Conservation (phyloP, 2,113 vertebrate genomes). For the Eulemur macaco region DNA sequence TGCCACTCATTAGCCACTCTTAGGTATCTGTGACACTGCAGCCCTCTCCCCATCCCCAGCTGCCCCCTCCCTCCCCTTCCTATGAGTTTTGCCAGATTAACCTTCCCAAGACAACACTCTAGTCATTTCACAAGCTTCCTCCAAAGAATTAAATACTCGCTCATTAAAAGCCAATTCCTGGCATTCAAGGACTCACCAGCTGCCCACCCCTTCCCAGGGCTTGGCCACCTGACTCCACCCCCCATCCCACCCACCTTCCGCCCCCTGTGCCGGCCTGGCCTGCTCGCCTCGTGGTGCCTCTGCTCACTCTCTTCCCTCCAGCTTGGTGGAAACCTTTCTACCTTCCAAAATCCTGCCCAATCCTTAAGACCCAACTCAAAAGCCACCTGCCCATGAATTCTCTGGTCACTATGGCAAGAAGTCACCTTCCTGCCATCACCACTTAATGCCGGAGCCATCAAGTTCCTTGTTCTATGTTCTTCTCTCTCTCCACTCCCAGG, state of each 20-base stretch:
- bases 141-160: background rate
- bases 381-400: background rate
- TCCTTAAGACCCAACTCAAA: background rate
- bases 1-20: constrained; percentile 38
- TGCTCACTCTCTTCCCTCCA: background rate
- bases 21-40: background rate
- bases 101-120: background rate
- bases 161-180: background rate
- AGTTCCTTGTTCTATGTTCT: fast-evolving
- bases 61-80: background rate
- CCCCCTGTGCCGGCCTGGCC: no score
- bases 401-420: background rate
- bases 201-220: fast-evolving
- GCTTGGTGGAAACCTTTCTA: background rate
- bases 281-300: fast-evolving
- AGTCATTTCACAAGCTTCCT: background rate
- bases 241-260: no score
- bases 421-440: background rate
- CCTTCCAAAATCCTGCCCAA: background rate
- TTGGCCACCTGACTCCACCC: fast-evolving
- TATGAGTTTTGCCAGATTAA: background rate
- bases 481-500: no score
- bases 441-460: fast-evolving
- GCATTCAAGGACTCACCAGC: fast-evolving
- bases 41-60: background rate